phyloP scores from a whole-genome alignment of 2,113 vertebrate species.

The Odobenus rosmarus region DNA sequence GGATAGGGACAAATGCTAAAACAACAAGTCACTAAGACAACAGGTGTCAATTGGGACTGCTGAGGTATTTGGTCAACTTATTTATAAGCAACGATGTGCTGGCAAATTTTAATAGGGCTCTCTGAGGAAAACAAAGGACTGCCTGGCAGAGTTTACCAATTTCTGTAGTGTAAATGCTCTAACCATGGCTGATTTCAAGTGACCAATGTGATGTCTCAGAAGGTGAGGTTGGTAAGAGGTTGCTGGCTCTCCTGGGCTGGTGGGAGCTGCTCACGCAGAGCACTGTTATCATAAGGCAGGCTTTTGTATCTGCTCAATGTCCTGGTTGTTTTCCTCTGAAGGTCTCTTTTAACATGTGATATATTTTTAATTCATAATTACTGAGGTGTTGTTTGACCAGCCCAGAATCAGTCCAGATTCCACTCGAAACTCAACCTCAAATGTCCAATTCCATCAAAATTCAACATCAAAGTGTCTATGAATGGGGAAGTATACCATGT shows the following conservation, averaged over 20 bases:
- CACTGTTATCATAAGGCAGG: rapidly evolving
- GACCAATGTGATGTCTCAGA: neutral
- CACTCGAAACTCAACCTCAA: neutral
- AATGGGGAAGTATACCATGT: neutral
- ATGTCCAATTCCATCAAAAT: neutral
- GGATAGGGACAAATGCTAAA: neutral
- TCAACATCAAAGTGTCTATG: neutral
- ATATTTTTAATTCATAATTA: neutral
- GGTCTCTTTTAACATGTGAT: neutral
- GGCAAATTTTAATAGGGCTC: neutral
- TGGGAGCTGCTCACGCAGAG: rapidly evolving
- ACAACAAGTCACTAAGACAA: neutral
- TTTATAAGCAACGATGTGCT: neutral
- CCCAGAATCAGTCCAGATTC: neutral
- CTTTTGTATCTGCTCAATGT: neutral
- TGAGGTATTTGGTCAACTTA: neutral
- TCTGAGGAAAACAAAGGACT: neutral
- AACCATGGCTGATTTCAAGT: neutral
- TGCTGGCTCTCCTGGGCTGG: no score
- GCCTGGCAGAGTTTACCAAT: neutral
- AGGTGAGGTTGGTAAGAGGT: neutral
- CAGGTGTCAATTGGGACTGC: neutral
- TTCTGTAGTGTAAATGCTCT: neutral
- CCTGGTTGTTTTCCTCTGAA: neutral
- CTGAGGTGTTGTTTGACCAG: neutral